These are phyloP conservation scores for Vesta saturnalis DNA, from an alignment of 2,888 invertebrate genomes.

Conservation along the genomic window DNA sequence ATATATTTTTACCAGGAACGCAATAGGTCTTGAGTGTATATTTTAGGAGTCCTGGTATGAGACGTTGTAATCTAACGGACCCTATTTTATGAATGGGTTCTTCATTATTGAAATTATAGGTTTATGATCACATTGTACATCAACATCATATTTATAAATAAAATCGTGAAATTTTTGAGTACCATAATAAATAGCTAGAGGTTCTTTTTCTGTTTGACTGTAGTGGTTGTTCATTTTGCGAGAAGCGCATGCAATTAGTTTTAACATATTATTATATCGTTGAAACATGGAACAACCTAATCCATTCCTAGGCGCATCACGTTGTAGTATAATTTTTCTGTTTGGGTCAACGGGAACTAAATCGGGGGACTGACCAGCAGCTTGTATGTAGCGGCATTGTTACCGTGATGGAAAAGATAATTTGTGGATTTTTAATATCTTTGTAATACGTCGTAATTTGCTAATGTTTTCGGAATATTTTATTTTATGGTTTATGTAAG, in stretches of 20 bases:
- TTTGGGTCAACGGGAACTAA: slow-evolving; percentile 36
- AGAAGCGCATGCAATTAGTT: slow-evolving; percentile 6
- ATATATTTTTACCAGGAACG: slow-evolving; percentile 40
- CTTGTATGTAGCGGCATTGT: too few species aligned
- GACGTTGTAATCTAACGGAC: slow-evolving; percentile 37
- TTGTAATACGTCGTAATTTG: too few species aligned
- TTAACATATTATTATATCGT: slow-evolving; percentile 26
- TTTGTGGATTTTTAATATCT: too few species aligned
- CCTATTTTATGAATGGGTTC: slow-evolving; percentile 35
- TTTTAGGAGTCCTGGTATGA: slow-evolving; percentile 39
- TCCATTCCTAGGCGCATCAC: slow-evolving; percentile 40
- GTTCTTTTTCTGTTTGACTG: slow-evolving; percentile 11
- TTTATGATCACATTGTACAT: slow-evolving; percentile 42
- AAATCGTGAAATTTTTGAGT: slow-evolving; percentile 39
- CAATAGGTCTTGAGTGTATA: slow-evolving; percentile 37
- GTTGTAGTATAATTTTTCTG: slow-evolving; percentile 35
- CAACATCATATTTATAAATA: slow-evolving; percentile 33
- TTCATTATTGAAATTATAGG: slow-evolving; percentile 41
- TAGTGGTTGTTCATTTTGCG: slow-evolving; percentile 31
- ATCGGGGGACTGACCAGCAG: too few species aligned
- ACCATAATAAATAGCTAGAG: slow-evolving; percentile 30
- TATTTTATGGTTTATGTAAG: too few species aligned
- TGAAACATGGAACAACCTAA: slow-evolving; percentile 42
- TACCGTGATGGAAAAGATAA: too few species aligned
- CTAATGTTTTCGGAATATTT: too few species aligned